phyloP scores from a whole-genome alignment of 2,888 invertebrate genomes.

The Myopa tessellatipennis region DNA sequence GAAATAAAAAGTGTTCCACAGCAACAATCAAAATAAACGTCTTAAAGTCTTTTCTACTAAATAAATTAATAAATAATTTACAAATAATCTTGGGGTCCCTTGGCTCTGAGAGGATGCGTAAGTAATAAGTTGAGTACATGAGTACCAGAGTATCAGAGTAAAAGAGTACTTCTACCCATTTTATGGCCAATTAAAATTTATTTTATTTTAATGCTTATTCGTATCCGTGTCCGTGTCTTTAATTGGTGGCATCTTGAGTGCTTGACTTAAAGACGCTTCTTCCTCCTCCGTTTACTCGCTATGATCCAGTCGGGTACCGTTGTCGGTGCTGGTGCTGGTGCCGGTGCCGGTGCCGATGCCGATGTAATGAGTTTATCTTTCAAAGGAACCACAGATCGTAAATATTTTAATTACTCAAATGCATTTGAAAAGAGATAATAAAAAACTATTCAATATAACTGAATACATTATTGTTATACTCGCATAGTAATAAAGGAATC shows the following conservation, averaged over 20 bases:
- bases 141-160: not conserved
- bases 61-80: constrained; percentile 6
- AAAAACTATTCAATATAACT: no score
- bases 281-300: not conserved
- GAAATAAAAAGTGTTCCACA: not conserved
- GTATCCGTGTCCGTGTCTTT: not conserved
- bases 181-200: constrained; percentile 12
- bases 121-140: not conserved
- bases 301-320: no score
- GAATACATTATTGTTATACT: no score
- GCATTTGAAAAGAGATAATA: no score
- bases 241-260: not conserved
- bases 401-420: no score
- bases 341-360: no score
- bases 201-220: not conserved
- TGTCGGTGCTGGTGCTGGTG: no score
- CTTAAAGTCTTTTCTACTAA: not conserved
- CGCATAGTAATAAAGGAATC: no score
- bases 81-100: not conserved
- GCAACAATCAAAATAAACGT: not conserved
- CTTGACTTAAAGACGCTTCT: not conserved
- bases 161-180: not conserved
- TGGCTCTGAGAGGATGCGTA: not conserved
- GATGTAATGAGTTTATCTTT: no score
- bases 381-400: no score